Evolutionary conservation across 2,888 invertebrate species (phyloP).

Genomic region (Tetrapedia diversipes): DNA sequence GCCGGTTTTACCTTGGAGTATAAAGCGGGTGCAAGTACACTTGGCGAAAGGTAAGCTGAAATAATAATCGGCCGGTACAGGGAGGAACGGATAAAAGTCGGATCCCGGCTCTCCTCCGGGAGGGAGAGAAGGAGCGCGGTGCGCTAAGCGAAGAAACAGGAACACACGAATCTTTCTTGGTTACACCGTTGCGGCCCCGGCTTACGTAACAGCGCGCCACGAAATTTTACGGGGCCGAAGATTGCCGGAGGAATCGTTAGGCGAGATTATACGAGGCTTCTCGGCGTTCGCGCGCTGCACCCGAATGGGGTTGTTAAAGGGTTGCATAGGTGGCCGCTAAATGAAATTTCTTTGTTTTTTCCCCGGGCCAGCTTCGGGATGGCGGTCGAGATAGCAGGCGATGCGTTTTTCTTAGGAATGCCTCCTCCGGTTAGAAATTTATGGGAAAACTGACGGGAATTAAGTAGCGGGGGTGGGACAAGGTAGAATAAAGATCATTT

Average conservation of each 20-base stretch:
- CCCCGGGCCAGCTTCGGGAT: too few relatives aligned
- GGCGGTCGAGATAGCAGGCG: too few relatives aligned
- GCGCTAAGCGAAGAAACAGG: conserved; percentile 35
- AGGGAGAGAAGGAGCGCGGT: conserved; percentile 39
- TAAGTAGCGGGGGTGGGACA: too few relatives aligned
- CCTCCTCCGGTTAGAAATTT: too few relatives aligned
- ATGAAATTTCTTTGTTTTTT: neutral
- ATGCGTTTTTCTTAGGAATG: too few relatives aligned
- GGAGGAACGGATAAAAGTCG: conserved; percentile 72
- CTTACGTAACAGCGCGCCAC: conserved; percentile 44
- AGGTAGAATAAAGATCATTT: too few relatives aligned
- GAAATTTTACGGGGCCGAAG: conserved; percentile 39
- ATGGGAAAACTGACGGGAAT: too few relatives aligned
- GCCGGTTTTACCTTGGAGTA: conserved; percentile 74
- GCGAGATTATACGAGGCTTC: conserved; percentile 34
- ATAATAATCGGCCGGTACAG: conserved; percentile 73
- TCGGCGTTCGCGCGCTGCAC: neutral
- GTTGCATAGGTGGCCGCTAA: conserved; percentile 4
- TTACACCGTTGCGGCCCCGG: neutral
- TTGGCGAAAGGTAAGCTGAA: conserved; percentile 76
- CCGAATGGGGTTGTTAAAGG: neutral
- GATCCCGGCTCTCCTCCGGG: conserved; percentile 65
- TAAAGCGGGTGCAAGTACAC: conserved; percentile 74
- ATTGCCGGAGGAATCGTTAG: conserved; percentile 37
- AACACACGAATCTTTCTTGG: conserved; percentile 57